phyloP scores from a whole-genome alignment of 2,797 vertebrate genomes.

The Pipistrellus nathusii region DNA sequence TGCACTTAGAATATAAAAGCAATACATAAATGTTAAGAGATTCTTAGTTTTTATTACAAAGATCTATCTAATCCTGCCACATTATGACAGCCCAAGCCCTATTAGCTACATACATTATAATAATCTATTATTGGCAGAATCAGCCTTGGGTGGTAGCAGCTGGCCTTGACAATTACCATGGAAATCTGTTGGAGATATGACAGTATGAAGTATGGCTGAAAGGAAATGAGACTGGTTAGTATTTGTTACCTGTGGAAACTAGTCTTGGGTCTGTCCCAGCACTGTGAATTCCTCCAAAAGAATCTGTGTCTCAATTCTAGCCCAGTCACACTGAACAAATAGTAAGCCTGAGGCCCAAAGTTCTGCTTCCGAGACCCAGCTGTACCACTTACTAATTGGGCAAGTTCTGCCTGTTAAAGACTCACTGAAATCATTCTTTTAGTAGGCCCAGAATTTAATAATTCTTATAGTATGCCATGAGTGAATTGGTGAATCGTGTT shows the following conservation, averaged over 20 bases:
- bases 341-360: not conserved
- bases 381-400: not conserved
- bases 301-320: not conserved
- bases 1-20: constrained; percentile 68
- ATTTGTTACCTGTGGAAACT: not conserved
- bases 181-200: constrained; percentile 42
- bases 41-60: constrained; percentile 74
- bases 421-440: not conserved
- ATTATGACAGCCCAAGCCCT: constrained; percentile 62
- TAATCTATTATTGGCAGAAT: constrained; percentile 71
- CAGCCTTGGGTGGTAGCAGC: constrained; percentile 72
- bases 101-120: constrained; percentile 74
- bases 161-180: constrained; percentile 52
- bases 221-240: constrained; percentile 20
- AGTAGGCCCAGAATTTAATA: not conserved
- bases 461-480: not conserved
- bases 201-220: not conserved
- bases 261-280: not conserved
- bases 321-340: not conserved
- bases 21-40: constrained; percentile 66
- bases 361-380: not conserved
- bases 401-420: not conserved
- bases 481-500: not conserved
- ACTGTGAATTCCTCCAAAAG: not conserved
- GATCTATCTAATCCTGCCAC: constrained; percentile 71